Evolutionary conservation across 2,797 vertebrate genomes (phyloP).

Genomic region (Coregonus sp.): DNA sequence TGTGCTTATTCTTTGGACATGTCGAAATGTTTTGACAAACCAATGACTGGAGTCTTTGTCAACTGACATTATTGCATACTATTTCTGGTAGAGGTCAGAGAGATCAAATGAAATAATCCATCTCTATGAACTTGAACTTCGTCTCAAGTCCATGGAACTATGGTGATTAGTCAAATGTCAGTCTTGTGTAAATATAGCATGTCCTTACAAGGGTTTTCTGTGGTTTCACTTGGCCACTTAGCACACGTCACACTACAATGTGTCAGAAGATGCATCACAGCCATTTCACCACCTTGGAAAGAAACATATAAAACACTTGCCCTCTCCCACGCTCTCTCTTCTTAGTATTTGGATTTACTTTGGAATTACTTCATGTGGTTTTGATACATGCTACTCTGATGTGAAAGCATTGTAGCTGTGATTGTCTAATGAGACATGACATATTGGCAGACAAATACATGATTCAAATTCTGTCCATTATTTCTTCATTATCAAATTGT

Average conservation of each 20-base stretch:
- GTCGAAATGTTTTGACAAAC: neutral
- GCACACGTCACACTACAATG: neutral
- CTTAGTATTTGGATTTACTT: too few species aligned
- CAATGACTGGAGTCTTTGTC: neutral
- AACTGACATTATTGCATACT: neutral
- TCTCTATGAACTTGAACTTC: neutral
- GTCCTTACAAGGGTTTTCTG: neutral
- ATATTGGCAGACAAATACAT: slow-evolving; percentile 40
- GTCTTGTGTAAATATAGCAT: neutral
- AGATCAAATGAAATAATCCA: neutral
- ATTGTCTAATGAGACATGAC: slow-evolving; percentile 47
- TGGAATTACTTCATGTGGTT: neutral
- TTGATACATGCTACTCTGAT: neutral
- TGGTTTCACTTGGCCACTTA: neutral
- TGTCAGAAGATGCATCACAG: neutral
- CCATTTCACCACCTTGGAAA: neutral
- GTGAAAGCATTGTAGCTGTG: slow-evolving; percentile 23
- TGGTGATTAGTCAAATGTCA: neutral
- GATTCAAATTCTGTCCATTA: slow-evolving; percentile 52
- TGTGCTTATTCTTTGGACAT: neutral
- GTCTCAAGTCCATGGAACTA: neutral
- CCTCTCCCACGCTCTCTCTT: neutral
- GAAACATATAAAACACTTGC: neutral
- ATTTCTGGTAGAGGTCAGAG: neutral
- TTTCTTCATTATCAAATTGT: slow-evolving; percentile 17